A percentile compares a stretch with the other conserved stretches of the same genome.
Evolutionary conservation across 2,113 vertebrate species (phyloP).

Genomic region (Sebastes fasciatus): DNA sequence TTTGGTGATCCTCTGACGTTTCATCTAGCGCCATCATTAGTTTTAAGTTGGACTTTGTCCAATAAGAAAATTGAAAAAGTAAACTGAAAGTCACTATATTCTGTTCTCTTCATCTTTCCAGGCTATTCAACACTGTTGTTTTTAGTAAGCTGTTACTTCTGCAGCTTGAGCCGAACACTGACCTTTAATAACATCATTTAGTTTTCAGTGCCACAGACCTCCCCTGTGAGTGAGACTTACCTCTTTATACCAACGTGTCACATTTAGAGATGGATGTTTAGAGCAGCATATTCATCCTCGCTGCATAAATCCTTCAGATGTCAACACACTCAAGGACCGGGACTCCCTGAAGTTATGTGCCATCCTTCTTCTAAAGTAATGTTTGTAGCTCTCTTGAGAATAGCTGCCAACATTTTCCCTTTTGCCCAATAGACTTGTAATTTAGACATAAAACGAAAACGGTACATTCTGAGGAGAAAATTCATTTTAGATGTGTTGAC

Average conservation of each 20-base stretch:
- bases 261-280: slow-evolving; percentile 73
- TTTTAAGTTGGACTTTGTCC: no score
- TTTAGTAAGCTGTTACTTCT: slow-evolving; percentile 29
- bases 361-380: slow-evolving; percentile 44
- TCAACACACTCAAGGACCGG: slow-evolving; percentile 72
- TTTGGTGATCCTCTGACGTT: no score
- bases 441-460: slow-evolving; percentile 52
- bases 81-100: neutral
- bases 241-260: slow-evolving; percentile 71
- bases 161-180: slow-evolving; percentile 27
- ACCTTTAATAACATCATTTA: slow-evolving; percentile 49
- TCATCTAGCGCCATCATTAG: no score
- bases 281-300: slow-evolving; percentile 71
- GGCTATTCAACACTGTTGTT: slow-evolving; percentile 9
- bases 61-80: neutral
- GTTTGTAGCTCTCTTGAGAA: slow-evolving; percentile 49
- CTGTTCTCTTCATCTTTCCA: slow-evolving; percentile 10
- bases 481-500: slow-evolving; percentile 31
- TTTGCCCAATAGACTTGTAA: slow-evolving; percentile 38
- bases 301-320: slow-evolving; percentile 76
- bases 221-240: slow-evolving; percentile 65
- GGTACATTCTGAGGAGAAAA: slow-evolving; percentile 30
- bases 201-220: slow-evolving; percentile 41
- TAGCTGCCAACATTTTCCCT: slow-evolving; percentile 25
- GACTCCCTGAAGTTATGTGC: slow-evolving; percentile 66